phyloP scores from a whole-genome alignment of 2,113 vertebrate genomes.

The Cephalopterus ornatus region DNA sequence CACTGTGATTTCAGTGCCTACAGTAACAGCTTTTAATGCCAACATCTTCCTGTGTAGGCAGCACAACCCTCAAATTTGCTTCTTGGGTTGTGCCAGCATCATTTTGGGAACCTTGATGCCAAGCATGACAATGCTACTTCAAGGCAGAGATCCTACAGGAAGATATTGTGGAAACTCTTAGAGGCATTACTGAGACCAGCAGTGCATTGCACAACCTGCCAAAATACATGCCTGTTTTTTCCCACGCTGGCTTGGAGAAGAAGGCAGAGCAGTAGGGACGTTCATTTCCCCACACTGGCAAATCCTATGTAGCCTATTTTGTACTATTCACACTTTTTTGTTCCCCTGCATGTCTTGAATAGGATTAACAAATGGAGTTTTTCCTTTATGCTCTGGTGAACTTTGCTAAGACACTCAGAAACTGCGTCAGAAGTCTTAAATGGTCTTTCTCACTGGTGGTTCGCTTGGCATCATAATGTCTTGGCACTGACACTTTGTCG shows the following conservation, averaged over 20 bases:
- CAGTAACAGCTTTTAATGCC: neutral
- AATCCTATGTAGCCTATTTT: neutral
- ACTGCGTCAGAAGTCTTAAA: neutral
- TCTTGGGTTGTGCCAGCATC: neutral
- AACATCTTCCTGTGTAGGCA: neutral
- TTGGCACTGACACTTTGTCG: neutral
- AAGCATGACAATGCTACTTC: neutral
- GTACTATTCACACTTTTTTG: neutral
- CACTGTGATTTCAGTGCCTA: neutral
- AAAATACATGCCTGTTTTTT: neutral
- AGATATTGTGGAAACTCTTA: neutral
- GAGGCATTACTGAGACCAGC: neutral
- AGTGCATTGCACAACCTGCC: neutral
- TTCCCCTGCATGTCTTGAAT: neutral
- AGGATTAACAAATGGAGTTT: neutral
- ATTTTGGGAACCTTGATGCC: neutral
- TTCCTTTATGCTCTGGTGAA: neutral
- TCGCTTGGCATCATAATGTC: neutral
- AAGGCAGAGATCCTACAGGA: neutral
- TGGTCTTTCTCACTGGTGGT: neutral
- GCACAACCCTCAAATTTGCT: neutral
- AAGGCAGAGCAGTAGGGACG: neutral
- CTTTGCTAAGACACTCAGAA: slow-evolving; percentile 11
- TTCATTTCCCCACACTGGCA: neutral
- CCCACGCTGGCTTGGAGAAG: neutral